Evolutionary conservation across 2,797 vertebrate genomes (phyloP), one percentile per base, ranked within the genome.

Genomic region (Australoheros facetus): DNA sequence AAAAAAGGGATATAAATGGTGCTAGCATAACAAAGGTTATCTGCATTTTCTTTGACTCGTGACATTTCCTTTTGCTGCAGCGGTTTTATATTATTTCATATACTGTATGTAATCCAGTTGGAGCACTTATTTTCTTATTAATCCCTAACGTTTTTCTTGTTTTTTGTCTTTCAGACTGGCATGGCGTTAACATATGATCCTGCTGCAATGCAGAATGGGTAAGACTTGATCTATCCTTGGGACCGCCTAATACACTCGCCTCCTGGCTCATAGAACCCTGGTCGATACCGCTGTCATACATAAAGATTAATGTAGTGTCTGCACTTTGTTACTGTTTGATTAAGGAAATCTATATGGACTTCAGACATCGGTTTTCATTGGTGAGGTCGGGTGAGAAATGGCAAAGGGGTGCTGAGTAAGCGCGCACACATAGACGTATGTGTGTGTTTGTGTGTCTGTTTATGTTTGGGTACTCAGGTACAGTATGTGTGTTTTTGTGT

Each of bases 131-230:
- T 66, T 73, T 77, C 12, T 62, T n/a, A 83, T 79, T 87, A 55
- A 85, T 80, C 55, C 3, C 16, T 30, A 57, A 10, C 7, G 62
- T 30, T 78, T 48, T 57, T 1, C n/a, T 51, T 13, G 55, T 66
- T 11, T 71, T 59, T 80, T 89, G 76, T 94, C 78, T 94, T 95
- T 72, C 96, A 99, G 98, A 96, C 97, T 94, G 97, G 98, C 91
- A 97, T 99, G 97, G 96, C 97, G 93, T 95, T 99, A 96, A 98
- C 98, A 89, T 98, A 99, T 1, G 98, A 99, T 90, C 97, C 97
- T 73, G 96, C 97, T 89, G 97, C 97, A 94, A 97, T 98, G 96
- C 98, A 98, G 95, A 99, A 99, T 83, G 98, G 97, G 98, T 98
- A 96, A 97, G 97, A 94, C 34, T 48, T 23, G 28, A 77, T 90